These are phyloP conservation scores for Erpobdella octoculata DNA, from an alignment of 2,888 invertebrate genomes.

Conservation along the genomic window DNA sequence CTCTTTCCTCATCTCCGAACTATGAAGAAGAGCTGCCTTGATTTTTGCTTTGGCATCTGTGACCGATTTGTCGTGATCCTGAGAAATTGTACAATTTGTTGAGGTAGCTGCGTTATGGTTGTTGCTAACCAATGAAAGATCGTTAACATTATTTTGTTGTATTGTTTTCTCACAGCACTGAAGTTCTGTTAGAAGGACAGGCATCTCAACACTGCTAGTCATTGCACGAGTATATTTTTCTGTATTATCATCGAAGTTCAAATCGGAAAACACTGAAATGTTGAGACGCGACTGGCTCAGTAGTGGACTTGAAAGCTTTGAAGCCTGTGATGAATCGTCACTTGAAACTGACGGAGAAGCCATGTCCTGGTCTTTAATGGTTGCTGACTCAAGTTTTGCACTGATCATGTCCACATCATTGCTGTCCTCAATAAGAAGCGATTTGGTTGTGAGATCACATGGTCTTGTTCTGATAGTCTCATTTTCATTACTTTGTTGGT, in stretches of 20 bases:
- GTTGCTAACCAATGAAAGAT: too few species aligned
- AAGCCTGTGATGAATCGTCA: not conserved
- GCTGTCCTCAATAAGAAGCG: not conserved
- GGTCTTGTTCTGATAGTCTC: not conserved
- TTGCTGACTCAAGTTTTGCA: conserved; percentile 39
- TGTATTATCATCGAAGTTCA: not conserved
- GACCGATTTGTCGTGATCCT: not conserved
- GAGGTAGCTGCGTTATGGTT: too few species aligned
- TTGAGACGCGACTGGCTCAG: too few species aligned
- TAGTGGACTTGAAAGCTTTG: not conserved
- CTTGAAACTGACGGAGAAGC: not conserved
- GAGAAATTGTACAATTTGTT: too few species aligned
- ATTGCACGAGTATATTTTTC: too few species aligned
- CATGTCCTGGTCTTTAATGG: not conserved
- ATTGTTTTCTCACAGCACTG: conserved; percentile 16
- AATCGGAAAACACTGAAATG: not conserved
- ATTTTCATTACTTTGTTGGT: not conserved
- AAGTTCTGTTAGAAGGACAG: not conserved
- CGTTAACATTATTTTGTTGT: too few species aligned
- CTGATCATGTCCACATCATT: conserved; percentile 48
- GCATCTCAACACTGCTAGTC: not conserved
- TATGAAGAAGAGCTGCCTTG: conserved; percentile 44
- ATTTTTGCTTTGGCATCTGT: conserved; percentile 43
- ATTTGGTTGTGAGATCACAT: not conserved
- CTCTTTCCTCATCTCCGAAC: conserved; percentile 18